phyloP scores from a whole-genome alignment of 1,140 invertebrate genomes.

The Drosophila quadrilineata region DNA sequence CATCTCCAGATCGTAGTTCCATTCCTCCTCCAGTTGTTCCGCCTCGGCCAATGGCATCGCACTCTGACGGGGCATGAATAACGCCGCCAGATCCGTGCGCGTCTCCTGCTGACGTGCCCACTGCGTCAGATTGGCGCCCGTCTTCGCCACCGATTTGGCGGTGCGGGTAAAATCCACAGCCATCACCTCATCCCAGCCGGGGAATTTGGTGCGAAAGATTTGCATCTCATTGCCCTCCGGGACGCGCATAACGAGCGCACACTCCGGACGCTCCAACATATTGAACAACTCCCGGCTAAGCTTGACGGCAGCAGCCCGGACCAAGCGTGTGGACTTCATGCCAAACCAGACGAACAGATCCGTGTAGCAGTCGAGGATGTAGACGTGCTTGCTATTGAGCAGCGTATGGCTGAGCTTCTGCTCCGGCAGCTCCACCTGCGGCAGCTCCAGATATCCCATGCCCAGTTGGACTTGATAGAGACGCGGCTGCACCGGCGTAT shows the following conservation, averaged over 20 bases:
- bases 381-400: slow-evolving; percentile 96
- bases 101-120: slow-evolving; percentile 96
- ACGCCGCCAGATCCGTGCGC: slow-evolving; percentile 93
- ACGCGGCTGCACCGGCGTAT: slow-evolving; percentile 88
- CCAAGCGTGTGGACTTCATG: slow-evolving; percentile 97
- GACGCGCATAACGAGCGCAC: slow-evolving; percentile 93
- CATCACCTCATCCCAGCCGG: slow-evolving; percentile 99
- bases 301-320: slow-evolving; percentile 97
- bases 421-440: slow-evolving; percentile 94
- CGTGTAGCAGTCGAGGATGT: slow-evolving; percentile 96
- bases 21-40: slow-evolving; percentile 94
- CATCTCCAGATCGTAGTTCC: slow-evolving; percentile 97
- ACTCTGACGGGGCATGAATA: slow-evolving; percentile 97
- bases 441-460: slow-evolving; percentile 99
- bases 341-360: slow-evolving; percentile 99
- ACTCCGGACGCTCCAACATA: slow-evolving; percentile 94
- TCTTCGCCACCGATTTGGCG: slow-evolving; percentile 97
- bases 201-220: slow-evolving; percentile 98
- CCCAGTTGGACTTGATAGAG: slow-evolving; percentile 97
- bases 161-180: slow-evolving; percentile 99
- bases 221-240: slow-evolving; percentile 92
- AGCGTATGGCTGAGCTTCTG: slow-evolving; percentile 88
- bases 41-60: slow-evolving; percentile 93
- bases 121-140: slow-evolving; percentile 96
- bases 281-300: slow-evolving; percentile 96